A percentile compares a stretch with the other conserved stretches of the same genome.
Conservation (phyloP, 2,113 vertebrate species). For the Ciconia maguari region DNA sequence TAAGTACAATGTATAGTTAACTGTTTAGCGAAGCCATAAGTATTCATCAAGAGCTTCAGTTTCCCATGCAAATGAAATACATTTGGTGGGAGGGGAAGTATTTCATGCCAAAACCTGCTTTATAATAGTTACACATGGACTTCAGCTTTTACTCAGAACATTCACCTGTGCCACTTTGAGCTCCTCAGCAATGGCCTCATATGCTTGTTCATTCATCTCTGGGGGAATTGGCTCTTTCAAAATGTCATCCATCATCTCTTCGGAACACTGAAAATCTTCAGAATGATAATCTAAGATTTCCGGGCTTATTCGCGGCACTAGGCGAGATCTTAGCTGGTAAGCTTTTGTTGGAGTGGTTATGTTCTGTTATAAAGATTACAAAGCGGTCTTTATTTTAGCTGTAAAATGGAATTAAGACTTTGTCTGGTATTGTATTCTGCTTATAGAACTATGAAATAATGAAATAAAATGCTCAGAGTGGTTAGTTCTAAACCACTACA, state of each 20-base stretch:
- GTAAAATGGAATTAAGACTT: not conserved
- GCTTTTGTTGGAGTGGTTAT: constrained; percentile 90
- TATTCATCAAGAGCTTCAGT: not conserved
- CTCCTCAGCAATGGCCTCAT: constrained; percentile 87
- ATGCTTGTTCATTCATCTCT: constrained; percentile 87
- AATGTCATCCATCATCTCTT: constrained; percentile 70
- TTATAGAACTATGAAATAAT: not conserved
- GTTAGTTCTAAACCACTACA: not conserved
- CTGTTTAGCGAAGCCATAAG: not conserved
- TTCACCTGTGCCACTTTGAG: constrained; percentile 86
- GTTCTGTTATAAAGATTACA: constrained; percentile 72
- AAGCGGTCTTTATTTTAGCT: not conserved
- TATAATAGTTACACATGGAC: not conserved
- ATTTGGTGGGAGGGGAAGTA: not conserved
- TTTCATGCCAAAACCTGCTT: not conserved
- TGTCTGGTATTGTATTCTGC: not conserved
- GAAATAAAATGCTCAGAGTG: not conserved
- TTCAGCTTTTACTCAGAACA: not conserved
- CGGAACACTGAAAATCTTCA: not conserved
- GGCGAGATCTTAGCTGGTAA: constrained; percentile 82
- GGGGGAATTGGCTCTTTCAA: constrained; percentile 82
- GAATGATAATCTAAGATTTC: constrained; percentile 67
- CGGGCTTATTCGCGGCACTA: constrained; percentile 80
- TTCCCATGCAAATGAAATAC: not conserved
- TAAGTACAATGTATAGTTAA: not conserved